Percentiles rank a stretch among this genome's conserved stretches.
These are phyloP conservation scores for Dendrocincla fuliginosa DNA, from an alignment of 2,797 vertebrate species.

Conservation along the genomic window DNA sequence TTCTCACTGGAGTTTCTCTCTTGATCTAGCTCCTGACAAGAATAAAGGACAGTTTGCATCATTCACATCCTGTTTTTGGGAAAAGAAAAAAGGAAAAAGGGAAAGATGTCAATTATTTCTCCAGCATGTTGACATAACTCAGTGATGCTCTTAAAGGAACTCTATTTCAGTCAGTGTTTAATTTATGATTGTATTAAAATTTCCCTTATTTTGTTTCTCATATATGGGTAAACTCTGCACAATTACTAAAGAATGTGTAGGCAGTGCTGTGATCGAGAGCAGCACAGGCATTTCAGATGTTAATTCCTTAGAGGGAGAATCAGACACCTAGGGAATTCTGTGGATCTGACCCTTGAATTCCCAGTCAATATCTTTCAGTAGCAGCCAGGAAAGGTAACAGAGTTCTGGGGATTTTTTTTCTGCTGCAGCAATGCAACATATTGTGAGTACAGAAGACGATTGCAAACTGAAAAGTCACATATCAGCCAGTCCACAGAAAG, in stretches of 20 bases:
- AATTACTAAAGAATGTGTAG: background rate
- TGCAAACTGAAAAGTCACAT: background rate
- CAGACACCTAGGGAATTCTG: background rate
- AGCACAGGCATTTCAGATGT: background rate
- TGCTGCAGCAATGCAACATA: background rate
- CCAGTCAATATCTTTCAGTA: background rate
- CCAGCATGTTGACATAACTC: background rate
- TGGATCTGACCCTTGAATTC: background rate
- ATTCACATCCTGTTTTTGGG: background rate
- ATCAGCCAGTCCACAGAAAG: background rate
- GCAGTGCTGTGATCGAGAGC: background rate
- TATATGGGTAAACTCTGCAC: background rate
- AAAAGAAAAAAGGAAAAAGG: background rate
- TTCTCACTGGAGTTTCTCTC: background rate
- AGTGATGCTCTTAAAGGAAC: background rate
- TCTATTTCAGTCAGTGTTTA: background rate
- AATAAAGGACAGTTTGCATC: background rate
- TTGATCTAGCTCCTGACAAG: background rate
- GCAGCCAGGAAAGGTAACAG: background rate
- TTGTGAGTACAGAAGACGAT: background rate
- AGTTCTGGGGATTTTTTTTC: background rate
- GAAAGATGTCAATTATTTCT: background rate
- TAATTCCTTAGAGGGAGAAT: background rate
- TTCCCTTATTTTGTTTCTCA: background rate
- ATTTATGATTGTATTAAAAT: background rate